These are phyloP conservation scores for Sinonovacula constricta DNA, from an alignment of 1,140 invertebrate species.

Conservation along the genomic window DNA sequence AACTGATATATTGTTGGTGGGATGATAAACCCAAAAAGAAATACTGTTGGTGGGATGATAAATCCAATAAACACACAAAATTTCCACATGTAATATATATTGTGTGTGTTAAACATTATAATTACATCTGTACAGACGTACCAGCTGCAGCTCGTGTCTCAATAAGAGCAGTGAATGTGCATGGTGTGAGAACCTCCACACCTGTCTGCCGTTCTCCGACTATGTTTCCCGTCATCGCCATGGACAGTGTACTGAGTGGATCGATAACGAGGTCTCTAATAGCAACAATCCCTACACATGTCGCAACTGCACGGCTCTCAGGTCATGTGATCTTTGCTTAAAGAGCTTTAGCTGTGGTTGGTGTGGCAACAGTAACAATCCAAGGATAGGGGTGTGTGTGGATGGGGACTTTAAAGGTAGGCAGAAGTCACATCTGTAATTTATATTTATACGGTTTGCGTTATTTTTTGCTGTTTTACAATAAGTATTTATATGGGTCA, in stretches of 20 bases:
- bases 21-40: no score
- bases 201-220: constrained; percentile 96
- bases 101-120: no score
- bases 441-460: neutral
- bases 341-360: constrained; percentile 93
- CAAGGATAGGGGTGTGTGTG: constrained; percentile 86
- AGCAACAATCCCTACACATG: constrained; percentile 79
- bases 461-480: neutral
- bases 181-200: constrained; percentile 93
- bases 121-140: constrained; percentile 79
- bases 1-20: no score
- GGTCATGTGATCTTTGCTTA: constrained; percentile 89
- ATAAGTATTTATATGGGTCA: neutral
- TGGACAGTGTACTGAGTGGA: constrained; percentile 94
- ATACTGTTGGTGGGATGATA: no score
- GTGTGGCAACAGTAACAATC: constrained; percentile 93
- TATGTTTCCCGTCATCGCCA: constrained; percentile 97
- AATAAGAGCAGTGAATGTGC: constrained; percentile 92
- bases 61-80: no score
- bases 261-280: constrained; percentile 82
- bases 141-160: constrained; percentile 89
- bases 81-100: no score
- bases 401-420: constrained; percentile 80
- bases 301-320: constrained; percentile 87
- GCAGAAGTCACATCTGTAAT: constrained; percentile 11